A percentile compares a stretch with the other conserved stretches of the same genome.
phyloP scores from a whole-genome alignment of 2,888 invertebrate species.

The Microplitis manilae region DNA sequence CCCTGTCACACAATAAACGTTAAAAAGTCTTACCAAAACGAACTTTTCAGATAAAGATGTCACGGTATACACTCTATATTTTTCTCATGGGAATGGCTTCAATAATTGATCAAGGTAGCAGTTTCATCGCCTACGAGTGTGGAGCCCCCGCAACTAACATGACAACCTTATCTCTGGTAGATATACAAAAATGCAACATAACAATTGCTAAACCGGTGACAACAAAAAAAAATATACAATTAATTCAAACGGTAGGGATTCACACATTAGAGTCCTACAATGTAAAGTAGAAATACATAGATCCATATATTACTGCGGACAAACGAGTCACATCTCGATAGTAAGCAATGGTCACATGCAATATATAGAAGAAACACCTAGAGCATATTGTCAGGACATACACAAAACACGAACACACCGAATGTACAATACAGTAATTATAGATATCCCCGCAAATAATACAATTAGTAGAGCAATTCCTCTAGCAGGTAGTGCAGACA shows the following conservation, averaged over 20 bases:
- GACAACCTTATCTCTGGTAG: slow-evolving; percentile 18
- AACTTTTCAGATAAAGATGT: too few species aligned
- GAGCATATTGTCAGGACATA: slow-evolving; percentile 9
- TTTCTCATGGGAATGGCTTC: too few species aligned
- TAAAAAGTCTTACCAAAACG: too few species aligned
- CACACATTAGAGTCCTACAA: background rate
- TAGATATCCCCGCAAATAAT: background rate
- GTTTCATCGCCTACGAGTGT: slow-evolving; percentile 34
- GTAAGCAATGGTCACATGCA: slow-evolving; percentile 15
- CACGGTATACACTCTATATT: too few species aligned
- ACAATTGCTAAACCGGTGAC: background rate
- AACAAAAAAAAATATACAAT: slow-evolving; percentile 17
- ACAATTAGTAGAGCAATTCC: background rate
- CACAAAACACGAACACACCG: slow-evolving; percentile 18
- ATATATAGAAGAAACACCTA: slow-evolving; percentile 21
- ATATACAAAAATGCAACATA: slow-evolving; percentile 22
- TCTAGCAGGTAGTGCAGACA: background rate
- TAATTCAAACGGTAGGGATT: slow-evolving; percentile 17
- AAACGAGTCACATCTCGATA: slow-evolving; percentile 21
- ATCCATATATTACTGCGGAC: slow-evolving; percentile 26
- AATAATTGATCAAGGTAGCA: background rate
- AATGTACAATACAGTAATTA: background rate
- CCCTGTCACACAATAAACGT: too few species aligned
- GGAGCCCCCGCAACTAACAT: slow-evolving; percentile 29
- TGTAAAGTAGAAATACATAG: slow-evolving; percentile 37